Evolutionary conservation across 2,797 vertebrate species (phyloP).

Genomic region (Halcyon chelicuti): DNA sequence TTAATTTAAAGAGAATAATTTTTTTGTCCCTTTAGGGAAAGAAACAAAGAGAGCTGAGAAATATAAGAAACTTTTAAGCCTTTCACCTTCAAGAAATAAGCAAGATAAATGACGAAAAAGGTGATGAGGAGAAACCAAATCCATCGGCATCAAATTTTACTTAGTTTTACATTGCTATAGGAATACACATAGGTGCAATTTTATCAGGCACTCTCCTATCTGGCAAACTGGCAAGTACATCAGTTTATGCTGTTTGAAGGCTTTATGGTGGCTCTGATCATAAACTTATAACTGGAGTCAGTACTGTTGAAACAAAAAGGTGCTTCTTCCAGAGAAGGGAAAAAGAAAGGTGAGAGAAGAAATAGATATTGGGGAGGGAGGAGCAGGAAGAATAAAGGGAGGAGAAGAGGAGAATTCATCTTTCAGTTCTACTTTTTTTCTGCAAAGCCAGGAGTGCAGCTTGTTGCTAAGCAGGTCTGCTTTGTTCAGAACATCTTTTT

Average conservation of each 20-base stretch:
- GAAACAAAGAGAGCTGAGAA: not conserved
- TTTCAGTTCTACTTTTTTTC: not conserved
- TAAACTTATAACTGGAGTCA: not conserved
- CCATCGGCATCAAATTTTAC: not conserved
- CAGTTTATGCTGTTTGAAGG: not conserved
- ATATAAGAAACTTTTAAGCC: not conserved
- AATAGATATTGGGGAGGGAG: not conserved
- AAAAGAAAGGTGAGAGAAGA: not conserved
- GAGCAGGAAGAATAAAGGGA: not conserved
- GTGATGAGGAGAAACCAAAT: not conserved
- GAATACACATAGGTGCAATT: not conserved
- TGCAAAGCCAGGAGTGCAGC: not conserved
- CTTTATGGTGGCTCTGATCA: not conserved
- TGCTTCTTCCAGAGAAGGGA: not conserved
- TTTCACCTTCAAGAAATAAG: not conserved
- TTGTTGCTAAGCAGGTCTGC: not conserved
- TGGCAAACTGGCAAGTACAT: not conserved
- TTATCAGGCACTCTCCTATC: not conserved
- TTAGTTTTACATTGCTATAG: not conserved
- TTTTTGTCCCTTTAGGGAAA: not conserved
- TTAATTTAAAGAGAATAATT: not conserved
- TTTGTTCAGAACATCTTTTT: not conserved
- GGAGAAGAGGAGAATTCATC: not conserved
- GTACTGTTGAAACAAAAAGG: not conserved
- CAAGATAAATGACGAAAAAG: not conserved